Conservation (phyloP, 2,797 vertebrate species). For the Dryobates pubescens region DNA sequence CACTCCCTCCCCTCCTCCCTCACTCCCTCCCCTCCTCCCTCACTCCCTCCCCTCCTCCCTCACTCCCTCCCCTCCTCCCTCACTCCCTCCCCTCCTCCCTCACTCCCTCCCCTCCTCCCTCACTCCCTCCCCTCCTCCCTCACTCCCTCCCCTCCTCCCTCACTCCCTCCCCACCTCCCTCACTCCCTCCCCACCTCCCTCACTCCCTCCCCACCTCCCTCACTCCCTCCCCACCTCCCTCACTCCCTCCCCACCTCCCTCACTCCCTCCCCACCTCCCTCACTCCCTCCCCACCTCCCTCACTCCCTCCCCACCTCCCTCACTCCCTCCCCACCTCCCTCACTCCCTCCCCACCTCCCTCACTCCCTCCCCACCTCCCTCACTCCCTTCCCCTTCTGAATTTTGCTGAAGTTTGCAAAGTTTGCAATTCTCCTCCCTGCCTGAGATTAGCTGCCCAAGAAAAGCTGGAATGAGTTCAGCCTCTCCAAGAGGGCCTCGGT, state of each 20-base stretch:
- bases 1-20: background rate
- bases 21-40: background rate
- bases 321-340: background rate
- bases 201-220: background rate
- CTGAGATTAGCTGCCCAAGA: conserved; percentile 28
- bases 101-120: no score
- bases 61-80: no score
- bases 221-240: background rate
- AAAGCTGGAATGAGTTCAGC: conserved; percentile 29
- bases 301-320: background rate
- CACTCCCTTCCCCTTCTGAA: background rate
- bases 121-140: no score
- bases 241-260: background rate
- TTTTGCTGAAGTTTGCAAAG: background rate
- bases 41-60: background rate
- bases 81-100: no score
- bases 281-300: background rate
- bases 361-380: background rate
- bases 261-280: background rate
- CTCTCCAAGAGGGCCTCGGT: conserved; percentile 49
- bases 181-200: no score
- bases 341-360: background rate
- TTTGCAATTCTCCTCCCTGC: background rate
- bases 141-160: no score
- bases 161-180: no score